Base-by-base conservation (phyloP, 2,888 invertebrate genomes). In the Nezara viridula region DNA sequence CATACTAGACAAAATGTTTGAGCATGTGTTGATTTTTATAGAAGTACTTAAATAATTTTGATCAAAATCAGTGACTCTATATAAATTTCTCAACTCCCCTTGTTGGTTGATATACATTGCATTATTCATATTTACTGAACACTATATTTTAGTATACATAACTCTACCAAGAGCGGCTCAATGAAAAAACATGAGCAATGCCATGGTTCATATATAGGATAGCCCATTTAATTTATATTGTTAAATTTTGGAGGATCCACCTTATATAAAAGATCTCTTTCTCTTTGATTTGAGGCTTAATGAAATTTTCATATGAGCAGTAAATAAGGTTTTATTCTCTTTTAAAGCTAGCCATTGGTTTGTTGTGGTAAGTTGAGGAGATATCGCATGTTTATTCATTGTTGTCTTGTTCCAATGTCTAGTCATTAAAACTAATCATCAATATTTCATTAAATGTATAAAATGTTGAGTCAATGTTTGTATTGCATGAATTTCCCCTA, bases 311-410 rank as follows among this genome's bases (percentile, higher is more conserved):
- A 50, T 86, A 37, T 21, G 47, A 27, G 40, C 32, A 86, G 24
- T 55, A 81, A 81, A 81, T n/a, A 37, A 81, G 81, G 44, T 49
- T 88, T 47, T 88, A 66, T 49, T 88, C 37, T 88, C 77, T 87
- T 88, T 88, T 47, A 88, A 88, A 88, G 88, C 88, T 77, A 88
- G 77, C 88, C 88, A 77, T 88, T 88, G 88, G 88, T 88, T 88
- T 77, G 47, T 88, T 66, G 47, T 88, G 88, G 88, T 88, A 77
- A 88, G 88, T 88, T 77, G 10, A 55, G 86, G 40, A 55, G 5
- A 44, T 81, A n/a, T 16, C 81, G 81, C 81, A 81, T 81, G 81
- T 37, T 73, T 44, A 77, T n/a, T 81, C 81, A 81, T 44, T 44
- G 81, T 81, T 81, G 81, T 81, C 77, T 77, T 77, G 77, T 77